Evolutionary conservation across 2,797 vertebrate genomes (phyloP).

Genomic region (Chaenodraco wilsoni): DNA sequence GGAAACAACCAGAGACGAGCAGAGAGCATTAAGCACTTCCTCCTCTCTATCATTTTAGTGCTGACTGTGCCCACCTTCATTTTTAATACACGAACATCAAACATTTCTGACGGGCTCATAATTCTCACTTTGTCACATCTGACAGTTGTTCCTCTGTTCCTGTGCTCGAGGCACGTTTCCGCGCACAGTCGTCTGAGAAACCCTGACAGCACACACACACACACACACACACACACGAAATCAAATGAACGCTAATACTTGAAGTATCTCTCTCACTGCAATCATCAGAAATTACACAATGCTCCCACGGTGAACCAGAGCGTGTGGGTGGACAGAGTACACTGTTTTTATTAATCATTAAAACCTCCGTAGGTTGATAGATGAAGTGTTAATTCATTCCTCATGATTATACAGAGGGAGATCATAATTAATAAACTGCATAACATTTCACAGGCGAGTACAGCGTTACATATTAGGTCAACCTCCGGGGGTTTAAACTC

Average conservation of each 20-base stretch:
- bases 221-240: conserved; percentile 11
- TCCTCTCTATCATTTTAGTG: conserved; percentile 24
- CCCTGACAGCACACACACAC: conserved; percentile 53
- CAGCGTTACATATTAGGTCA: conserved; percentile 42
- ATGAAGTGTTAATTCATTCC: conserved; percentile 75
- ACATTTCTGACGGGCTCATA: conserved; percentile 53
- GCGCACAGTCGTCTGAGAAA: conserved; percentile 56
- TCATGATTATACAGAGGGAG: conserved; percentile 64
- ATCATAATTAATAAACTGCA: conserved; percentile 60
- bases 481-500: conserved; percentile 51
- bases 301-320: conserved; percentile 59
- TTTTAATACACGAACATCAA: conserved; percentile 49
- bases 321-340: conserved; percentile 67
- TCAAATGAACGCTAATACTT: conserved; percentile 66
- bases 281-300: conserved; percentile 69
- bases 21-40: conserved; percentile 8
- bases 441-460: conserved; percentile 55
- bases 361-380: conserved; percentile 68
- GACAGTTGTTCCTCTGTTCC: conserved; percentile 68
- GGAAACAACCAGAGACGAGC: background rate
- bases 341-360: conserved; percentile 72
- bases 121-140: conserved; percentile 70
- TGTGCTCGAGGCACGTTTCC: conserved; percentile 55
- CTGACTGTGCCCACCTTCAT: conserved; percentile 35
- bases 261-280: conserved; percentile 60